Conservation (phyloP, 2,113 vertebrate genomes). For the Colistium nudipinnis region DNA sequence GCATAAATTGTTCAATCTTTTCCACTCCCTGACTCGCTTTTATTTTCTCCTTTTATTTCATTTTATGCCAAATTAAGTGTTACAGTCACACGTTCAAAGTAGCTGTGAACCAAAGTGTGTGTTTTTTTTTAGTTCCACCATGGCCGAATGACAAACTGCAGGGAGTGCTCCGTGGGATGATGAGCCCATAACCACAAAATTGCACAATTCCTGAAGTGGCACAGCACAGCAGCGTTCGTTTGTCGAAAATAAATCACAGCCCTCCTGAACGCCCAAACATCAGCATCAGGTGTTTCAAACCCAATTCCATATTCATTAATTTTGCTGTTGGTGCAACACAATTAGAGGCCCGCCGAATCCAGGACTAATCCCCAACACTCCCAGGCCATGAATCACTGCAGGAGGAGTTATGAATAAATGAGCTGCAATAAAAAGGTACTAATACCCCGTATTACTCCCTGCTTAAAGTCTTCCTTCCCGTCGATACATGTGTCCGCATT, state of each 20-base stretch:
- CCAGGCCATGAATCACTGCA: slow-evolving; percentile 65
- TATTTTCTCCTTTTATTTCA: background rate
- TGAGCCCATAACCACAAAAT: slow-evolving; percentile 45
- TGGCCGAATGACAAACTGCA: slow-evolving; percentile 15
- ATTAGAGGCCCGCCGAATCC: slow-evolving; percentile 64
- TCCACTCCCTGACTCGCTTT: background rate
- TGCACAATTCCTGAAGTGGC: slow-evolving; percentile 25
- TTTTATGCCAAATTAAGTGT: slow-evolving; percentile 3
- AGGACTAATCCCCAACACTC: slow-evolving; percentile 72
- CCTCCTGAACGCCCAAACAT: slow-evolving; percentile 22
- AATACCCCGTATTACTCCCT: slow-evolving; percentile 69
- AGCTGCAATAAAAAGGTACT: slow-evolving; percentile 72
- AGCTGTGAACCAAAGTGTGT: background rate
- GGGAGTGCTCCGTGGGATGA: slow-evolving; percentile 11
- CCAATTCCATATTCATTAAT: slow-evolving; percentile 63
- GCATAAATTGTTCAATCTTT: background rate
- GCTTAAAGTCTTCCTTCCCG: slow-evolving; percentile 50
- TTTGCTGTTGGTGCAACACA: slow-evolving; percentile 66
- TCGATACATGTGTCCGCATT: slow-evolving; percentile 46
- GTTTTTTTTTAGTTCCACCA: slow-evolving; percentile 3
- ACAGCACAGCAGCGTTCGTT: slow-evolving; percentile 25
- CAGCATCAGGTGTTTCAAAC: slow-evolving; percentile 56
- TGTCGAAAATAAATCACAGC: slow-evolving; percentile 34
- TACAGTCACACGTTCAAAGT: background rate
- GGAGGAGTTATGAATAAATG: slow-evolving; percentile 68